These are phyloP conservation scores for Arion vulgaris DNA, from an alignment of 1,140 invertebrate genomes.

Conservation along the genomic window DNA sequence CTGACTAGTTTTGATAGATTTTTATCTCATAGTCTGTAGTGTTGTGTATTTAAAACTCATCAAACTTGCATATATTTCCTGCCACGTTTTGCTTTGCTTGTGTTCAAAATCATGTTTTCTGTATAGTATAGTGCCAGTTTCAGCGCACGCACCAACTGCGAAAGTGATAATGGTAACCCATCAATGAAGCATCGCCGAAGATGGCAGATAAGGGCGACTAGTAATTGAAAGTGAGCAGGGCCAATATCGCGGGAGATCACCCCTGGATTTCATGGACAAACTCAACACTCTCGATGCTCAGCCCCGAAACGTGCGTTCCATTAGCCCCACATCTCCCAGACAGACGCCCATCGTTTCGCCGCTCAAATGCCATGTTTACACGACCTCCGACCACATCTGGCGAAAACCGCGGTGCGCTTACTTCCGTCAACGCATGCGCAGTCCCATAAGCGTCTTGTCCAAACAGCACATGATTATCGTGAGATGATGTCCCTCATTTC, in stretches of 20 bases:
- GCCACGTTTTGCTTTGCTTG: neutral
- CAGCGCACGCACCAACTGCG: neutral
- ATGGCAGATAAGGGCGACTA: slow-evolving; percentile 7
- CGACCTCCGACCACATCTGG: slow-evolving; percentile 14
- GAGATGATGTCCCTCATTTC: slow-evolving; percentile 20
- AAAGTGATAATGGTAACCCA: slow-evolving; percentile 7
- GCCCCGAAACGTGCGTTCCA: slow-evolving; percentile 5
- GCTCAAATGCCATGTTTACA: slow-evolving; percentile 34
- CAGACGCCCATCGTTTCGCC: slow-evolving; percentile 10
- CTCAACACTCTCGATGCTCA: neutral
- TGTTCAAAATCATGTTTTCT: slow-evolving; percentile 15
- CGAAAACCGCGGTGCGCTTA: slow-evolving; percentile 28
- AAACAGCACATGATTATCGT: slow-evolving; percentile 19
- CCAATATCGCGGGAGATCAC: slow-evolving; percentile 9
- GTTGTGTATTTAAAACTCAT: neutral
- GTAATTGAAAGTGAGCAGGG: slow-evolving; percentile 29
- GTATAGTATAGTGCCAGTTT: neutral
- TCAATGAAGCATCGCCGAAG: neutral
- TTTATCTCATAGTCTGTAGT: neutral
- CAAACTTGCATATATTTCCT: neutral
- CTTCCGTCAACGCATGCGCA: slow-evolving; percentile 30
- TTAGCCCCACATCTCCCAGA: neutral
- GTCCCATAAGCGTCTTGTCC: slow-evolving; percentile 31
- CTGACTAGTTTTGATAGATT: neutral
- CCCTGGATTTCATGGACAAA: slow-evolving; percentile 22